These are phyloP conservation scores for Dipodomys stephensi DNA, from an alignment of 2,113 vertebrate species.

Conservation along the genomic window DNA sequence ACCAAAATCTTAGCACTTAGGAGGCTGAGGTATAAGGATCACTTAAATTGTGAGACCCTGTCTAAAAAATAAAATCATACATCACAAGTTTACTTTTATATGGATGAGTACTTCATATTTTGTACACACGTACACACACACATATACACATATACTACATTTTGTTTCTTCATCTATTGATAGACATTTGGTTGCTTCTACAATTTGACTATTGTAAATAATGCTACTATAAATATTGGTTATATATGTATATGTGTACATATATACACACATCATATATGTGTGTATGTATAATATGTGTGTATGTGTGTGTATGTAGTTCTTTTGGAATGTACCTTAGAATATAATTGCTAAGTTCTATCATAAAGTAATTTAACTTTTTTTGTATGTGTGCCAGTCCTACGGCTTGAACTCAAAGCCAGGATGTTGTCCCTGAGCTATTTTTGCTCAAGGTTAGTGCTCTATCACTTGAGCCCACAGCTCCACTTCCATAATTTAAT, in stretches of 20 bases:
- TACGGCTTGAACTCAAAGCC: no score
- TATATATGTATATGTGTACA: no score
- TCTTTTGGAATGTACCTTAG: background rate
- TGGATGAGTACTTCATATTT: background rate
- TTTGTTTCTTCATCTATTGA: background rate
- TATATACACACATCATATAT: no score
- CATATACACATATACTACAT: background rate
- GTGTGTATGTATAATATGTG: no score
- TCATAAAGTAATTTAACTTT: background rate
- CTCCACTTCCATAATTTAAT: no score
- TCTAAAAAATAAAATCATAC: background rate
- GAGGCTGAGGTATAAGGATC: no score
- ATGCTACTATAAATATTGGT: background rate
- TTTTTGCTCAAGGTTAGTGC: no score
- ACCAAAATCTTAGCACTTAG: no score
- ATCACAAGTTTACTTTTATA: background rate
- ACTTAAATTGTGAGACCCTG: no score
- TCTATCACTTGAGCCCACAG: no score
- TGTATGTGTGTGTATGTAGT: background rate
- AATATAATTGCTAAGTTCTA: background rate
- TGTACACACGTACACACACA: background rate
- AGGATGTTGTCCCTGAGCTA: no score
- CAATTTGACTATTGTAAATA: background rate
- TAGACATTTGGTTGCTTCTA: background rate
- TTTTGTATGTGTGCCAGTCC: no score